phyloP scores from a whole-genome alignment of 2,888 invertebrate genomes.

The Oasisia sp. region DNA sequence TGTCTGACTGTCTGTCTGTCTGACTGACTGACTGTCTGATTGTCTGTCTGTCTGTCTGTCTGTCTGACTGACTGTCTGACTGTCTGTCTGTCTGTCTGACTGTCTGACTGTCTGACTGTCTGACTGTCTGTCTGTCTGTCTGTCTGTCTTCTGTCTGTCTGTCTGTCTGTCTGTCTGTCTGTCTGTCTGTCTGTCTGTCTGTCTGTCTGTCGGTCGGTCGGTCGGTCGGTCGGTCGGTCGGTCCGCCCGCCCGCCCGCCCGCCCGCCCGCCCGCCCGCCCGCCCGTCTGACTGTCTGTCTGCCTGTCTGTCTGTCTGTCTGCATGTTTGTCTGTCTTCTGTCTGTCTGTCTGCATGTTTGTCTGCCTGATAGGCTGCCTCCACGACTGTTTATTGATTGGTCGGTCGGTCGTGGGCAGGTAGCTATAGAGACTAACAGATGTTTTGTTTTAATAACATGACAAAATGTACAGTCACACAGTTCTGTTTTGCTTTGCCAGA shows the following conservation, averaged over 20 bases:
- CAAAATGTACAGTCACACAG: neutral
- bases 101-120: neutral
- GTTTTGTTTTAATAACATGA: neutral
- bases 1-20: too few relatives aligned
- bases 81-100: neutral
- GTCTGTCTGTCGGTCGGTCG: neutral
- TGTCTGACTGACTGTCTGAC: neutral
- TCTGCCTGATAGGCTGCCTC: too few relatives aligned
- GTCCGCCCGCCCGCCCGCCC: too few relatives aligned
- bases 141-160: neutral
- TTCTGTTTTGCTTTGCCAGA: slow-evolving; percentile 18
- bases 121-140: neutral
- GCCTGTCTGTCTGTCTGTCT: too few relatives aligned
- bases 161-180: neutral
- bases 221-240: too few relatives aligned
- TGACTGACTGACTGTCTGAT: too few relatives aligned
- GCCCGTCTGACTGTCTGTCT: neutral
- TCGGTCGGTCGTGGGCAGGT: neutral
- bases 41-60: neutral
- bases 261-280: too few relatives aligned
- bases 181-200: neutral
- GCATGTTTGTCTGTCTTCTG: too few relatives aligned
- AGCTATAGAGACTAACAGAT: neutral
- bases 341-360: too few relatives aligned
- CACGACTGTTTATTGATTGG: too few relatives aligned